Base-by-base conservation (phyloP, 2,888 invertebrate species). In the Nomada hirtipes region DNA sequence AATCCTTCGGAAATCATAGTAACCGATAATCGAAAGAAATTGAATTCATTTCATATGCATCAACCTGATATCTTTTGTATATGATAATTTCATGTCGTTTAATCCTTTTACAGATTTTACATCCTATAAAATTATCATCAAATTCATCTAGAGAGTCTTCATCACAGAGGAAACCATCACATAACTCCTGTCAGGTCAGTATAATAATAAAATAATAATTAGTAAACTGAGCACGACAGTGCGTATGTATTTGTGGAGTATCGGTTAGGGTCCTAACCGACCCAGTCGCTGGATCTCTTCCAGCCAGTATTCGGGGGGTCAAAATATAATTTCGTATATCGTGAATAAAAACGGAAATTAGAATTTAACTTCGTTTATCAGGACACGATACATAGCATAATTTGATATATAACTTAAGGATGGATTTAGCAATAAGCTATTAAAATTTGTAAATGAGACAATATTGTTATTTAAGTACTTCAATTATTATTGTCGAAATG, bases 51-150 rank as follows among this genome's bases (percentile, higher is more conserved):
- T 36, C 36, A 36, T 36, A 36, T 36, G 36, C 36, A 36, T 36
- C 36, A 36, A 36, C 36, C 36, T 36, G 36, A 36, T 36, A 47
- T 47, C 2, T 47, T 47, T 2, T 7, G 47, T 18, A 57, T 23
- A 13, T 42, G 29, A 55, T 64, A 20, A 65, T 57, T 60, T n/a
- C 47, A 68, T 74, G 60, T 44, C 53, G 55, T 29, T 76, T 79
- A 29, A 69, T 61, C 64, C 86, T 81, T 84, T 87, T 88, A 79
- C 87, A 94, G 94, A 94, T 94, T 88, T 93, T 95, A 91, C 95
- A 95, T 93, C 94, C 95, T 90, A 94, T 95, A 94, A 95, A 95
- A 93, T 90, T 94, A 91, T 94, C 94, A 88, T 95, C 95, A 86
- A 93, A 95, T 88, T 95, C 95, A 84, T 95, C 95, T 70, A 94